Evolutionary conservation across 1,140 invertebrate species (phyloP).

Genomic region (Agrilus planipennis): DNA sequence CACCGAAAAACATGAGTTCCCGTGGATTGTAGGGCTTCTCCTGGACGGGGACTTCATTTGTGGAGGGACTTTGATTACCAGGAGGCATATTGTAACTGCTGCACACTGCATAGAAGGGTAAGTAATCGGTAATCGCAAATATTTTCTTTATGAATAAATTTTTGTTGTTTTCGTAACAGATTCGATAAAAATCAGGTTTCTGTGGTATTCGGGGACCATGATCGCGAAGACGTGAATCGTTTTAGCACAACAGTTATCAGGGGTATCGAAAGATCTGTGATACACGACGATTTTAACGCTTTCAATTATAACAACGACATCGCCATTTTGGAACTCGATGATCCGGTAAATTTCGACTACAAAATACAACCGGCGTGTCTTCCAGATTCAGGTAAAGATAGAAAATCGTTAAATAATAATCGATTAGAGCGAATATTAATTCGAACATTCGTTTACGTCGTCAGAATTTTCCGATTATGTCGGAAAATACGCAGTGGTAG

Average conservation of each 20-base stretch:
- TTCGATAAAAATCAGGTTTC: slow-evolving; percentile 35
- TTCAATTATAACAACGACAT: slow-evolving; percentile 70
- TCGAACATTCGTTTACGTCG: background rate
- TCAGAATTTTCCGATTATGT: slow-evolving; percentile 35
- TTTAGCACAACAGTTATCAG: slow-evolving; percentile 22
- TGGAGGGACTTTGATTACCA: slow-evolving; percentile 54
- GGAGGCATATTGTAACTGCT: slow-evolving; percentile 44
- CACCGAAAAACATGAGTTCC: slow-evolving; percentile 56
- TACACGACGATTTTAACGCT: slow-evolving; percentile 57
- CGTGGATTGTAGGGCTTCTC: slow-evolving; percentile 59
- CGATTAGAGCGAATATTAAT: too few species aligned
- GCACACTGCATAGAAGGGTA: slow-evolving; percentile 49
- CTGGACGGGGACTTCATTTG: slow-evolving; percentile 61
- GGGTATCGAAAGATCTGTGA: slow-evolving; percentile 33
- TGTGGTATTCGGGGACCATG: slow-evolving; percentile 36
- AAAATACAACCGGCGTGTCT: slow-evolving; percentile 59
- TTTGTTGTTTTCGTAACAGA: slow-evolving; percentile 24
- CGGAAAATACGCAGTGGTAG: slow-evolving; percentile 51
- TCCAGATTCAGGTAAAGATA: slow-evolving; percentile 41
- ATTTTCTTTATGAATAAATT: too few species aligned
- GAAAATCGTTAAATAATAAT: background rate
- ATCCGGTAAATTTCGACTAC: slow-evolving; percentile 45
- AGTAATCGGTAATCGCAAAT: too few species aligned
- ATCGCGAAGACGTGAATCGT: slow-evolving; percentile 26
- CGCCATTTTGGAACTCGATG: slow-evolving; percentile 56